Evolutionary conservation across 1,140 invertebrate species (phyloP), one percentile per base, ranked within the genome.

Genomic region (Acromyrmex charruanus): DNA sequence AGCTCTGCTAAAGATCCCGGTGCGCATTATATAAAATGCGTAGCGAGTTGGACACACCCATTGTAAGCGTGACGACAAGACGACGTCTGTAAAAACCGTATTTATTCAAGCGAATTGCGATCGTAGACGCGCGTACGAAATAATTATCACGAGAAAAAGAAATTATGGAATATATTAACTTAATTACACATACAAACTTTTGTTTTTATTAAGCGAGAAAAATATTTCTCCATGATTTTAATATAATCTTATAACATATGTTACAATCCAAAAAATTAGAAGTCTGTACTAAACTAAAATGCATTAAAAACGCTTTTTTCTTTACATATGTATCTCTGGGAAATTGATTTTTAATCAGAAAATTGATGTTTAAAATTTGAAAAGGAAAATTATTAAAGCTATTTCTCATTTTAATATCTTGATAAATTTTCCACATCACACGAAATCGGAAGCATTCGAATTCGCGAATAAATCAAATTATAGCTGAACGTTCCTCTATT

Each of bases 391-490:
- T 12, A 25, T 59, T 9, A 21, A 39, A 59, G 21, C 35, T 7
- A 6, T 35, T 39, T 39, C 35, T 39, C 3, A 7, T 39, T 39
- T 39, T 39, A 39, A 39, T 39, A 7, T 39, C 35, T 39, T 39
- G 35, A 39, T 39, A 39, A 58, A 58, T 71, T 44, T 58, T 72
- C 16, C 3, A 25, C 35, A 12, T n/a, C 44, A 55, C 18, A 10
- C 2, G 18, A 6, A 71, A 44, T 49, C 35, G 18, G 14, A 28
- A 51, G 35, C 31, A 21, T 16, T 6, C 18, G n/a, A 51, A 63
- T 49, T 61, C 14, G 28, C 25, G 39, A 14, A 75, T 58, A 58
- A 84, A 74, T 49, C 35, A 82, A 84, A 74, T 71, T 75, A 69
- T 14, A 81, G 2, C 55, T 35, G 31, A 68, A 14, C 16, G 28